Conservation (phyloP, 2,888 invertebrate species). For the Eumacrocentrus americanus region DNA sequence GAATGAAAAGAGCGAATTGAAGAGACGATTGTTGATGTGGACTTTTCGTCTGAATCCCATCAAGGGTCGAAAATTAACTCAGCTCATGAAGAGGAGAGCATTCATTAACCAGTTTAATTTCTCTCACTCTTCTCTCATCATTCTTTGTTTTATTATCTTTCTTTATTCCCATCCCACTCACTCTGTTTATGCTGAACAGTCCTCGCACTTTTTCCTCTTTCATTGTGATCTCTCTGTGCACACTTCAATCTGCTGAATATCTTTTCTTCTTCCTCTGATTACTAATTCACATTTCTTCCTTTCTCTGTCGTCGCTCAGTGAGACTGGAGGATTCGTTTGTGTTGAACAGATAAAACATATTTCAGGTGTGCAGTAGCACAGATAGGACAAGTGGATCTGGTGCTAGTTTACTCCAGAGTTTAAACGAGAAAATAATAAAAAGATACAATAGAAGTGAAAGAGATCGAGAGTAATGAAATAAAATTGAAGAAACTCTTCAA, state of each 20-base stretch:
- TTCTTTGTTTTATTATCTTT: no score
- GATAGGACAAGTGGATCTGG: no score
- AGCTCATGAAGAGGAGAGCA: not conserved
- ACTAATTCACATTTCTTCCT: not conserved
- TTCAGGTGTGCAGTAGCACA: no score
- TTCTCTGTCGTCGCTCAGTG: not conserved
- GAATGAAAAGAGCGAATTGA: not conserved
- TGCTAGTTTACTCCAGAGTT: no score
- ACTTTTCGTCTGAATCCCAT: not conserved
- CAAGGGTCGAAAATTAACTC: not conserved
- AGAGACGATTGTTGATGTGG: no score
- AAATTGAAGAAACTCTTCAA: no score
- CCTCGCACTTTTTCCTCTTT: not conserved
- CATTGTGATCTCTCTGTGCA: not conserved
- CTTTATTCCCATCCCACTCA: no score
- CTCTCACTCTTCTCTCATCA: not conserved
- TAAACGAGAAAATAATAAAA: no score
- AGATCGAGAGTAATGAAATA: no score
- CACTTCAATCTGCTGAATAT: not conserved
- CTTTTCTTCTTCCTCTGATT: not conserved
- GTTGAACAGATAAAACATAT: no score
- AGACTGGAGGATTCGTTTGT: no score
- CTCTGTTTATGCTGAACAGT: not conserved
- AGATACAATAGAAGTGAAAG: no score
- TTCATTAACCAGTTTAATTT: not conserved